phyloP scores from a whole-genome alignment of 37 sponge, comb jelly and placozoan genomes.

The Haliclona indistincta region DNA sequence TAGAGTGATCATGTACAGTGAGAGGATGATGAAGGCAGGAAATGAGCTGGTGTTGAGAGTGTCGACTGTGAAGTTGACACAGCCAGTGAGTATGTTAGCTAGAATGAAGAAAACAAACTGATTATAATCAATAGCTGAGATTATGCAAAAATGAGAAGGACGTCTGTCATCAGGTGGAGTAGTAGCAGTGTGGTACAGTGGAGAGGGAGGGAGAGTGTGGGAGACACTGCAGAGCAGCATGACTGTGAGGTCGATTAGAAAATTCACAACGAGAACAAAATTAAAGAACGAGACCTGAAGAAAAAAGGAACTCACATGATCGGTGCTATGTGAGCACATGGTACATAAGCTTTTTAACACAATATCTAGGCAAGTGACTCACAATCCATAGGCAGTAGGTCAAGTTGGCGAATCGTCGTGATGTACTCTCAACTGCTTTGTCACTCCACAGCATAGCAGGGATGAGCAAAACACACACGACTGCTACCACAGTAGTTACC shows the following conservation, averaged over 20 bases:
- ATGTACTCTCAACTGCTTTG: constrained; percentile 60
- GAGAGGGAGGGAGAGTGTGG: not conserved
- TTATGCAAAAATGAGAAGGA: constrained; percentile 25
- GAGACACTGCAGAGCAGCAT: not conserved
- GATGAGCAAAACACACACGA: not conserved
- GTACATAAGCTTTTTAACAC: not conserved
- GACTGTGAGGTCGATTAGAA: constrained; percentile 32
- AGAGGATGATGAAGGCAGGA: constrained; percentile 23
- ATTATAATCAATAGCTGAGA: constrained; percentile 87
- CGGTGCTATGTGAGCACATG: not conserved
- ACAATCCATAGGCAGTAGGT: constrained; percentile 89
- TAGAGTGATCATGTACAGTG: constrained; percentile 52
- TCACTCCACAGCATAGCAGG: not conserved
- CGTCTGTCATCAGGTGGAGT: constrained; percentile 10
- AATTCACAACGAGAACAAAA: constrained; percentile 20
- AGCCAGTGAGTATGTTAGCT: constrained; percentile 91
- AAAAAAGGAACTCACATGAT: not conserved
- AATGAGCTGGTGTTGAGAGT: constrained; percentile 49
- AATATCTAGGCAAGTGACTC: constrained; percentile 6
- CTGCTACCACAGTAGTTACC: not conserved
- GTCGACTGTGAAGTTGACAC: constrained; percentile 80
- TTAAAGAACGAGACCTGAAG: constrained; percentile 45
- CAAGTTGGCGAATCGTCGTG: constrained; percentile 84
- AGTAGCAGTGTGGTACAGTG: constrained; percentile 3
- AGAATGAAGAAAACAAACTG: constrained; percentile 89